Evolutionary conservation across 2,797 vertebrate species (phyloP), one percentile per base, ranked within the genome.

Genomic region (Cyprinodon diabolis): DNA sequence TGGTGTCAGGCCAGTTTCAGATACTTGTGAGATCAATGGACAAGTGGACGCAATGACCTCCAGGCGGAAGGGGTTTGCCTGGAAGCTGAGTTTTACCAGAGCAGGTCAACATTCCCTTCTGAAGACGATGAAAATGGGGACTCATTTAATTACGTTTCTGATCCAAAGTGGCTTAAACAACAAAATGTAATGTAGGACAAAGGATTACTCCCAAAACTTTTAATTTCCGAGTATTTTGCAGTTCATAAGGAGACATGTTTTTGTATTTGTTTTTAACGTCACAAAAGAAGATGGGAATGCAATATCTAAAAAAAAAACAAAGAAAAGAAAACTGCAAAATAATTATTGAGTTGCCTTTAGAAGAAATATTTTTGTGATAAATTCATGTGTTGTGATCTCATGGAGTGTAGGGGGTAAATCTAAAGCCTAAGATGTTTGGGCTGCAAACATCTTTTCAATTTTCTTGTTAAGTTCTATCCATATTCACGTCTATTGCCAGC

Each of bases 31-130:
- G 75, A 84, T 90, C 83, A 87, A 72, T 87, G 87, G 87, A 91
- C 87, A 92, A 93, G 86, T 83, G 82, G 84, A 25, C 62, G 84
- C 86, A 89, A 89, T 92, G 84, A 91, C 74, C 49, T 62, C 48
- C 51, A 71, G 74, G 66, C 71, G 72, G 75, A 70, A 66, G 52
- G 74, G 70, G 67, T 74, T 49, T 74, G 76, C 76, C 63, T 77
- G 79, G 66, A 62, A 66, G 40, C 65, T 69, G 69, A 63, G 71
- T 81, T 86, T 79, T 48, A 83, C 77, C 84, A 76, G 79, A 73
- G 56, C 74, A 75, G 67, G 77, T 75, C 48, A 54, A 12, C 30
- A 15, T 23, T n/a, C 37, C 19, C 21, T 6, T 65, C 40, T 65
- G 12, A 65, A 47, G 3, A 12, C 7, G 23, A 14, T 14, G 62